Percentiles rank a stretch among this genome's conserved stretches.
These are phyloP conservation scores for Bubo blakistoni DNA, from an alignment of 2,113 vertebrate species.

Conservation along the genomic window DNA sequence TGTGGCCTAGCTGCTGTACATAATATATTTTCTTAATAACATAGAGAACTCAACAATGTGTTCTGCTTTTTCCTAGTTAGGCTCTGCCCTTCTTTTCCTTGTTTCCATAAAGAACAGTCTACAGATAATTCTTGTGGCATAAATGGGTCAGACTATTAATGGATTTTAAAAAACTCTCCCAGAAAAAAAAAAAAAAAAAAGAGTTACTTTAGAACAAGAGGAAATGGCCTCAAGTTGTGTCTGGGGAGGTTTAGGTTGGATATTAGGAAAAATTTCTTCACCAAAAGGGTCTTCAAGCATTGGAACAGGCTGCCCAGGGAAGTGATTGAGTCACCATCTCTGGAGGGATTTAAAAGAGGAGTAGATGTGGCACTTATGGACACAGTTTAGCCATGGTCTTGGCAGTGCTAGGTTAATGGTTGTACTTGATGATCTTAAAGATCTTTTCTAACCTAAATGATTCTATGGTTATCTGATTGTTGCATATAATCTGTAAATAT, in stretches of 20 bases:
- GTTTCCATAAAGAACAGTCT: not conserved
- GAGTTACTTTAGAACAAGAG: rapidly evolving
- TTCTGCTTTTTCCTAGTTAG: not conserved
- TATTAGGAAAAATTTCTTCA: not conserved
- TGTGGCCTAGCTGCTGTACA: not conserved
- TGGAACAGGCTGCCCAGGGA: not conserved
- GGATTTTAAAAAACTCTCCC: not conserved
- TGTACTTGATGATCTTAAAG: not conserved
- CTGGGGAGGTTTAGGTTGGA: not conserved
- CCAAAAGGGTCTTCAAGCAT: not conserved
- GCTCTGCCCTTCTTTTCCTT: not conserved
- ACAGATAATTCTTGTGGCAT: not conserved
- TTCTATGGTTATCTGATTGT: not conserved
- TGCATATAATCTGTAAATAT: not conserved
- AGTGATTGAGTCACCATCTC: not conserved
- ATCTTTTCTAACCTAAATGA: not conserved
- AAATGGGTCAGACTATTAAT: not conserved
- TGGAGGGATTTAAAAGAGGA: not conserved
- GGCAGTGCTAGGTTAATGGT: not conserved
- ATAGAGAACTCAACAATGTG: not conserved
- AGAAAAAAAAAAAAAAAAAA: not conserved
- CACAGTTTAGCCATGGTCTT: not conserved
- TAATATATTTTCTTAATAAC: not conserved
- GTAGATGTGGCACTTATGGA: not conserved
- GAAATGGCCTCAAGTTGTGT: not conserved